Base-by-base conservation (phyloP, 1,140 invertebrate genomes). In the Pogonomyrmex barbatus region DNA sequence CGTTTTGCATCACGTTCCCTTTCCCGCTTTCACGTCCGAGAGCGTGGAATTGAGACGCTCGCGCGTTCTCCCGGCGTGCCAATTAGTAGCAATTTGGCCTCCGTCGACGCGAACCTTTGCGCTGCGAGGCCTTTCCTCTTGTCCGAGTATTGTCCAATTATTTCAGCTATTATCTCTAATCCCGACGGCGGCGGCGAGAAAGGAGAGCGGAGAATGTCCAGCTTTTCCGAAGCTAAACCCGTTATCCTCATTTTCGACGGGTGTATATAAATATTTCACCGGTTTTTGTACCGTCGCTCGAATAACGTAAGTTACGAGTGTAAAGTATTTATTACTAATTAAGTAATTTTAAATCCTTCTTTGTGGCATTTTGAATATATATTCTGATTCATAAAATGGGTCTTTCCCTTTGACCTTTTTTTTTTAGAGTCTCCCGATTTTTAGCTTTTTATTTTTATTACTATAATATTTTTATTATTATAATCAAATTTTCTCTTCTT, bases 1-100 rank as follows among this genome's bases (percentile, higher is more conserved):
- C 79, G 45, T 77, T 24, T 24, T 65, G 67, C 65, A 17, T 63
- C 85, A 52, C 52, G 39, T 85, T 85, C 47, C 54, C 42, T 36
- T 82, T 33, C 39, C 77, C 42, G 58, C 45, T 67, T 42, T 33
- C 52, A 12, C 45, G 12, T 58, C 52, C 62, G 54, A 47, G 14
- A 36, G n/a, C 50, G n/a, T 33, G 33, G 77, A 70, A 82, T 85
- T 85, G 52, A 86, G 65, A 68, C 54, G 47, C 76, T 70, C 56
- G 63, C 60, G 33, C 60, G 39, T 81, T 58, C 30, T 68, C 67
- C 45, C 54, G 47, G 24, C 30, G 54, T 24, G 54, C 54, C 76
- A 86, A 68, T 79, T 86, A 75, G 79, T 65, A 14, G 81, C 77
- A 70, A 82, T 82, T 82, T 70, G 33, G 30, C 36, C 60, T n/a